Base-by-base conservation (phyloP, 1,140 invertebrate genomes). In the Amphibalanus amphitrite region DNA sequence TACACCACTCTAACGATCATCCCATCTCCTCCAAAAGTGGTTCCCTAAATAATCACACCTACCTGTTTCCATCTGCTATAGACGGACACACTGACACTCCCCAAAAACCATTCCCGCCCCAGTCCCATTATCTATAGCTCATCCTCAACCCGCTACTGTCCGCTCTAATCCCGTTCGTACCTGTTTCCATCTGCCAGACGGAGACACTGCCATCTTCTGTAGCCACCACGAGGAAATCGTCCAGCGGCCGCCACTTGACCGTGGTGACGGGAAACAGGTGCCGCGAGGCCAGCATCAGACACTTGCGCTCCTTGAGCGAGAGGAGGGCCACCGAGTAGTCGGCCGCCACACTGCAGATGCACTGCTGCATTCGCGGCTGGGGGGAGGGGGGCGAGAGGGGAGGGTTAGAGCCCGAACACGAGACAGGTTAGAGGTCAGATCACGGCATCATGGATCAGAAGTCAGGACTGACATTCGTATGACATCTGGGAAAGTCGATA, bases 131-230 rank as follows among this genome's bases (percentile, higher is more conserved):
- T n/a, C n/a, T n/a, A n/a, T n/a, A n/a, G n/a, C n/a, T n/a, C n/a
- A n/a, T n/a, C n/a, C n/a, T n/a, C n/a, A n/a, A n/a, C n/a, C n/a
- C n/a, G n/a, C n/a, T n/a, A n/a, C n/a, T n/a, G n/a, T n/a, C n/a
- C n/a, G n/a, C n/a, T n/a, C n/a, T n/a, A n/a, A n/a, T n/a, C n/a
- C n/a, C n/a, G n/a, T n/a, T 72, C 74, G 76, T 74, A 86, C 87
- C 95, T 68, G 96, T 99, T 83, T 99, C 97, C 95, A 99, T 98
- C 84, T 99, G 95, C 97, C 97, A 99, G 0, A 98, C 93, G 80
- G 98, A 97, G 17, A 98, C 94, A 10, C 93, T 94, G 25, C 95
- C 95, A 83, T 99, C 96, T 20, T 92, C 90, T 79, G 95, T 97
- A n/a, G 92, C 92, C 26, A 98, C 92, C 74, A 99, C 90, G 85